phyloP scores from a whole-genome alignment of 2,888 invertebrate species.

The Chrysina gloriosa region DNA sequence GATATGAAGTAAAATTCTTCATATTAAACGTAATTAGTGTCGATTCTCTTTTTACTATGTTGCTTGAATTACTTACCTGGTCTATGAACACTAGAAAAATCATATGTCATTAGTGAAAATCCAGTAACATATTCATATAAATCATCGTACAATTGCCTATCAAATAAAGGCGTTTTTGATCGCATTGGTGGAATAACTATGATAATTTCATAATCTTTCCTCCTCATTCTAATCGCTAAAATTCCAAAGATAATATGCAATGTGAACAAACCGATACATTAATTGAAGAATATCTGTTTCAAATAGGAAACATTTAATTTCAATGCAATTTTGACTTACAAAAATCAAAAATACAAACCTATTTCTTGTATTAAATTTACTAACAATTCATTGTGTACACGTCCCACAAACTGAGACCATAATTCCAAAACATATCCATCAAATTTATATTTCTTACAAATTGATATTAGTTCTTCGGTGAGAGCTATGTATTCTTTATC shows the following conservation, averaged over 20 bases:
- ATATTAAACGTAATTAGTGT: too few relatives aligned
- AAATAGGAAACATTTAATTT: too few relatives aligned
- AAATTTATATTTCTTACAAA: slow-evolving; percentile 82
- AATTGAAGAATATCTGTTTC: too few relatives aligned
- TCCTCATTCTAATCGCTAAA: slow-evolving; percentile 70
- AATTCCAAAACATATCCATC: slow-evolving; percentile 93
- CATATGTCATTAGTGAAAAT: slow-evolving; percentile 97
- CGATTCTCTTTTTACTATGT: too few relatives aligned
- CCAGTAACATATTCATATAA: slow-evolving; percentile 82
- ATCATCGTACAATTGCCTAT: slow-evolving; percentile 77
- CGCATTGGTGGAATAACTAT: slow-evolving; percentile 85
- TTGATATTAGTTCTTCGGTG: slow-evolving; percentile 75
- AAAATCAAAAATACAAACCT: slow-evolving; percentile 12
- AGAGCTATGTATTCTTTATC: slow-evolving; percentile 76
- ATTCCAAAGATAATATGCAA: slow-evolving; percentile 8
- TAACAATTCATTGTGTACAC: slow-evolving; percentile 70
- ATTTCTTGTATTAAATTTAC: slow-evolving; percentile 72
- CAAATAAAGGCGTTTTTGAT: slow-evolving; percentile 74
- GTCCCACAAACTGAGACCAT: slow-evolving; percentile 84
- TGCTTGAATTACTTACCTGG: slow-evolving; percentile 74
- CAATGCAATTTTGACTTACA: neutral
- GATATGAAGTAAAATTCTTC: too few relatives aligned
- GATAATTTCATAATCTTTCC: slow-evolving; percentile 72
- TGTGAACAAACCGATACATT: too few relatives aligned
- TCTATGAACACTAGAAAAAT: slow-evolving; percentile 85